A percentile compares a stretch with the other conserved stretches of the same genome.
phyloP scores from a whole-genome alignment of 2,888 invertebrate species.

The Macrostomum cliftonense region DNA sequence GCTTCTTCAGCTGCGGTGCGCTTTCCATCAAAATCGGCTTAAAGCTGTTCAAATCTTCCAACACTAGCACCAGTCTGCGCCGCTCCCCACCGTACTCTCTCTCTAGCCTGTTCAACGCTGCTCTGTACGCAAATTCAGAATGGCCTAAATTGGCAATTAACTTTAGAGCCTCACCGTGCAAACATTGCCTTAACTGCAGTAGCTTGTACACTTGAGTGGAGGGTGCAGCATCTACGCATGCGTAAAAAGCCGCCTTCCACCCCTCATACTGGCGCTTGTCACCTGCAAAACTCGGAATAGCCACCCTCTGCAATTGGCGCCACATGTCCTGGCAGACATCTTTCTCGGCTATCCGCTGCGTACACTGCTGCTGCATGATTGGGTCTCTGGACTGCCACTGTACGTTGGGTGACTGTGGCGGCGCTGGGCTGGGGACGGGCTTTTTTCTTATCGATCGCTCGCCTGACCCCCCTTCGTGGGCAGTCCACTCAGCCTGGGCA shows the following conservation, averaged over 20 bases:
- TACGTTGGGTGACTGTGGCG: too few species aligned
- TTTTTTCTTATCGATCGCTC: too few species aligned
- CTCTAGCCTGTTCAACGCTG: slow-evolving; percentile 8
- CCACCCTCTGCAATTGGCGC: slow-evolving; percentile 7
- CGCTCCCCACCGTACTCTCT: slow-evolving; percentile 10
- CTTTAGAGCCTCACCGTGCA: slow-evolving; percentile 9
- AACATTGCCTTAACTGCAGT: slow-evolving; percentile 10
- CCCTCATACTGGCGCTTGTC: slow-evolving; percentile 9
- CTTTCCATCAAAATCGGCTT: slow-evolving; percentile 3
- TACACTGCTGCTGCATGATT: too few species aligned
- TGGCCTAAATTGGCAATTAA: slow-evolving; percentile 6
- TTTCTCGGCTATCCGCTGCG: too few species aligned
- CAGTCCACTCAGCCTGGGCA: too few species aligned
- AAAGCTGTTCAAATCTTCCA: slow-evolving; percentile 11
- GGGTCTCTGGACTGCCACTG: too few species aligned
- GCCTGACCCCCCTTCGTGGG: too few species aligned
- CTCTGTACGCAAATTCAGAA: slow-evolving; percentile 8
- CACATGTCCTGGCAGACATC: not conserved
- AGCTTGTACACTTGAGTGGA: slow-evolving; percentile 11
- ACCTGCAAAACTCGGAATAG: slow-evolving; percentile 9
- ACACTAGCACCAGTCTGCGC: slow-evolving; percentile 1
- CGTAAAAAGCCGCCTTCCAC: slow-evolving; percentile 11
- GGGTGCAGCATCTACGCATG: slow-evolving; percentile 9
- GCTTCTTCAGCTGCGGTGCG: slow-evolving; percentile 4
- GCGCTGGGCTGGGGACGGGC: too few species aligned